Base-by-base conservation (phyloP, 2,888 invertebrate genomes). In the Villa cingulata region DNA sequence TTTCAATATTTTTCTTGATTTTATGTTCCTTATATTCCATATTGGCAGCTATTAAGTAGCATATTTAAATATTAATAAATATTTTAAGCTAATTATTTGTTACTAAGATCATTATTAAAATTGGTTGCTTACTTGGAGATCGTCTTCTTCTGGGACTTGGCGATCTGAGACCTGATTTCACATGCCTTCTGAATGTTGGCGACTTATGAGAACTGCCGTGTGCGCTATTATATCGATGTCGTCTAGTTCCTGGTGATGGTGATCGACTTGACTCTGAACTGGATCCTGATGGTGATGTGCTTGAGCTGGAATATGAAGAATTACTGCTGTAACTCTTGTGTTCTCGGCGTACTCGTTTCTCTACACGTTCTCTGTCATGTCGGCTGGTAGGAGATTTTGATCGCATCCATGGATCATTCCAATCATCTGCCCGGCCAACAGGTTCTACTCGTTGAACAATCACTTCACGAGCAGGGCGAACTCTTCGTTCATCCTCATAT, bases 371-470 rank as follows among this genome's bases (percentile, higher is more conserved):
- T 2, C 77, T 69, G 63, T 61, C 59, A 17, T 43, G 36, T 16
- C n/a, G n/a, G 1, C 78, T 72, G 64, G 68, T 64, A 1, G 80
- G 80, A 4, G 81, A 81, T 57, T 81, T 82, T 4, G 78, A 76
- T 32, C 83, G 70, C 83, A 89, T 89, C 94, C 94, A 95, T 0
- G 94, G 94, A 71, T 95, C 94, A 39, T 85, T 86, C 92, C 94
- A 95, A 59, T 92, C 92, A 63, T 94, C 92, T 1, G 80, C 84
- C 39, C 78, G 76, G 46, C 64, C 71, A 64, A 58, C 62, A 53
- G 57, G 65, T 55, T 70, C 67, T 38, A 77, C 80, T 23, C 85
- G 76, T 63, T 86, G 85, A 1, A 86, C 84, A 53, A 84, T 85
- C 2, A 86, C 86, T 62, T 83, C 83, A 7, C 82, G 73, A 5